phyloP scores from a whole-genome alignment of 2,888 invertebrate species.

The Leptopilina syphax region DNA sequence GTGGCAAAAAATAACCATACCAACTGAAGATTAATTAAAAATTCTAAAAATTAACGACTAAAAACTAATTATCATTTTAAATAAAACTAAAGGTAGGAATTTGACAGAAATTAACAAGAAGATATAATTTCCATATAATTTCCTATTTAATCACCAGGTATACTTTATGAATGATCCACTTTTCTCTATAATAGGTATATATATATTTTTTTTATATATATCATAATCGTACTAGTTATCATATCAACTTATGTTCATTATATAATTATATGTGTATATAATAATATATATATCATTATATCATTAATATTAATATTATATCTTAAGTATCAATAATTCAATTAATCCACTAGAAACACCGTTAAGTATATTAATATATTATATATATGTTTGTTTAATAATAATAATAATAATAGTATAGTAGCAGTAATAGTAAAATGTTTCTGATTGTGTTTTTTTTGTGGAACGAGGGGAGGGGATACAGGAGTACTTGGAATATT shows the following conservation, averaged over 20 bases:
- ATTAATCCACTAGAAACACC: conserved; percentile 75
- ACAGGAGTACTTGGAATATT: conserved; percentile 46
- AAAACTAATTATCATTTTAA: neutral
- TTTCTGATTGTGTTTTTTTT: conserved; percentile 58
- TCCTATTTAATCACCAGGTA: conserved; percentile 71
- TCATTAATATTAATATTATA: conserved; percentile 68
- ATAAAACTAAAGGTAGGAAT: conserved; percentile 47
- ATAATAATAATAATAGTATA: conserved; percentile 55
- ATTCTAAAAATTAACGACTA: conserved; percentile 17
- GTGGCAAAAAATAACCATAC: too few relatives aligned
- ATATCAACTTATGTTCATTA: conserved; percentile 73
- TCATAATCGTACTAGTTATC: conserved; percentile 68
- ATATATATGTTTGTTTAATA: conserved; percentile 59
- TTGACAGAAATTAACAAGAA: conserved; percentile 62
- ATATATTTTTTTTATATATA: conserved; percentile 57
- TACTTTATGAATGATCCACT: conserved; percentile 72
- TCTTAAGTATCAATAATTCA: conserved; percentile 74
- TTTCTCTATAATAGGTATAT: conserved; percentile 67
- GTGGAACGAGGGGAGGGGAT: conserved; percentile 60
- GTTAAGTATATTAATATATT: conserved; percentile 70
- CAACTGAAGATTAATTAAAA: too few relatives aligned
- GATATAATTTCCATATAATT: conserved; percentile 67
- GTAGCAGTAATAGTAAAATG: conserved; percentile 55
- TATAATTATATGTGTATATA: conserved; percentile 64
- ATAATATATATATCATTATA: conserved; percentile 64